Evolutionary conservation across 2,113 vertebrate genomes (phyloP).

Genomic region (Heterochromis multidens): DNA sequence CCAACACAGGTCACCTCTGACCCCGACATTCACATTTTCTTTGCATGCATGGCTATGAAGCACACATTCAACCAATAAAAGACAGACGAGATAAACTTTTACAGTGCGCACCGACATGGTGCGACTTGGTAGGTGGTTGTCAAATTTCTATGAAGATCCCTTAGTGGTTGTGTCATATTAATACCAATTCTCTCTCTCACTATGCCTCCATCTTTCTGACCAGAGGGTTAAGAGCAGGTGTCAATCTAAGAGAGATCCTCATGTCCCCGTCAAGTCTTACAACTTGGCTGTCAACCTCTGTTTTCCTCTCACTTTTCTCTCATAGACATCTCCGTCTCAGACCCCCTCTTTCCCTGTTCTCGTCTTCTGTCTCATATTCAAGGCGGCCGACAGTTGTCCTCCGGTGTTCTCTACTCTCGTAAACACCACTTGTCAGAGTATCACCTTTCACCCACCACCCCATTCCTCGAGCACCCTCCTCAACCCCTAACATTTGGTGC

Average conservation of each 20-base stretch:
- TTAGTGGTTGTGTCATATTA: neutral
- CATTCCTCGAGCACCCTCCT: neutral
- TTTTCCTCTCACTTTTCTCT: constrained; percentile 27
- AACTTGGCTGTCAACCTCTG: constrained; percentile 3
- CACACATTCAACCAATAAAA: neutral
- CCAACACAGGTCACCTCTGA: constrained; percentile 51
- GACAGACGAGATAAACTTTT: neutral
- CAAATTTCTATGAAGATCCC: neutral
- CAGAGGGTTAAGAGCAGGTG: constrained; percentile 14
- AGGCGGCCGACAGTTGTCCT: constrained; percentile 42
- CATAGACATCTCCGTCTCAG: neutral
- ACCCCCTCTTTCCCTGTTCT: neutral
- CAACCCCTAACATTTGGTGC: constrained; percentile 4
- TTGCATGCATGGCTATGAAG: neutral
- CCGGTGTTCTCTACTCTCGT: constrained; percentile 44
- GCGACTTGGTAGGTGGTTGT: neutral
- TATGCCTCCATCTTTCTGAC: neutral
- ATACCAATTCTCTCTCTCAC: neutral
- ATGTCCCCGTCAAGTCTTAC: constrained; percentile 34
- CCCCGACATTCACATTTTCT: constrained; percentile 33
- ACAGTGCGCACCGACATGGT: neutral
- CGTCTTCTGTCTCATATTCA: constrained; percentile 31
- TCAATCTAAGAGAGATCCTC: constrained; percentile 19
- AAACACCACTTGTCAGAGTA: constrained; percentile 62
- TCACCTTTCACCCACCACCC: constrained; percentile 47